Percentiles rank a stretch among this genome's conserved stretches.
Evolutionary conservation across 2,113 vertebrate species (phyloP).

Genomic region (Zosterops lateralis): DNA sequence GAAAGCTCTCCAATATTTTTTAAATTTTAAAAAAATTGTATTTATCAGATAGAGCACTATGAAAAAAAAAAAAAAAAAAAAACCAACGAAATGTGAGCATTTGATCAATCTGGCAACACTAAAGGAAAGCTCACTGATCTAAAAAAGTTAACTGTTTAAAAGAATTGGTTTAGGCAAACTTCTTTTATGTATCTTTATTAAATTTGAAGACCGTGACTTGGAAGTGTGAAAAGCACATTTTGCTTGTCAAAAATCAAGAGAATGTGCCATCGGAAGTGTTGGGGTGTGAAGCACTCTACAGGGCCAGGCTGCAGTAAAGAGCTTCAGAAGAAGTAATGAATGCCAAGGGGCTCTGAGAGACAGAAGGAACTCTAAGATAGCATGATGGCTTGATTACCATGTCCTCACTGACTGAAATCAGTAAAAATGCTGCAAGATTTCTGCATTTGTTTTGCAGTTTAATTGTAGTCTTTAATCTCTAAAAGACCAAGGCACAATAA

Average conservation of each 20-base stretch:
- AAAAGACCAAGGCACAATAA: background rate
- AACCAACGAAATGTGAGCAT: background rate
- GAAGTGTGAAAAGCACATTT: background rate
- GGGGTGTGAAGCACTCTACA: background rate
- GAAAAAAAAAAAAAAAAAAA: background rate
- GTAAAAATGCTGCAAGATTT: constrained; percentile 5
- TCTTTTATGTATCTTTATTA: background rate
- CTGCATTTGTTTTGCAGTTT: background rate
- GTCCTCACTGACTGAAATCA: background rate
- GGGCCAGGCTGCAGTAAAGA: background rate
- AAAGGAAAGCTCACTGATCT: background rate
- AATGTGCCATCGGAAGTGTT: background rate
- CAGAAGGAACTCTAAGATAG: background rate
- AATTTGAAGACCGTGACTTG: background rate
- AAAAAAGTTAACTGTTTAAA: background rate
- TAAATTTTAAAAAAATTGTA: background rate
- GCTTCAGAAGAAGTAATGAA: background rate
- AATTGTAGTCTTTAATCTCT: background rate
- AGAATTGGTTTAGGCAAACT: background rate
- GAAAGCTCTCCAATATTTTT: background rate
- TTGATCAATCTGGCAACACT: background rate
- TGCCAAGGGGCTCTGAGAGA: background rate
- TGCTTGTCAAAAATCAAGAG: background rate
- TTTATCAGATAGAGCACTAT: background rate
- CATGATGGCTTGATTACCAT: background rate